Percentiles rank a stretch among this genome's conserved stretches.
Conservation (phyloP, 2,113 vertebrate species). For the Pyxicephalus adspersus region DNA sequence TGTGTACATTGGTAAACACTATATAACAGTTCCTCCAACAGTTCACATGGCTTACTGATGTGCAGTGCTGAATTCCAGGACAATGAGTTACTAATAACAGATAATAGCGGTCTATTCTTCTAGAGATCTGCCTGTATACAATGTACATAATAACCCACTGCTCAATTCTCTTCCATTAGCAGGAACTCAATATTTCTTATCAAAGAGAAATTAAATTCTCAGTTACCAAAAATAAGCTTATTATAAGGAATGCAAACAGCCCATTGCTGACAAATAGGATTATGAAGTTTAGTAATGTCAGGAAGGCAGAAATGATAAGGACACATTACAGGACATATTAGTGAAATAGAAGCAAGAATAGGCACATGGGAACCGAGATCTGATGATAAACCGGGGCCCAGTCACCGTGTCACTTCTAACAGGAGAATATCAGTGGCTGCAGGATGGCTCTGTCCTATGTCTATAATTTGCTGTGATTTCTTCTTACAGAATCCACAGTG, state of each 20-base stretch:
- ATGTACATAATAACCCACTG: neutral
- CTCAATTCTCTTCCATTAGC: slow-evolving; percentile 38
- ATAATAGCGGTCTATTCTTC: neutral
- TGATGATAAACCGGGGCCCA: too few relatives aligned
- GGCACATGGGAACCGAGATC: too few relatives aligned
- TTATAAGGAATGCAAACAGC: slow-evolving; percentile 7
- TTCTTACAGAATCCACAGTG: too few relatives aligned
- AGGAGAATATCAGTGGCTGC: too few relatives aligned
- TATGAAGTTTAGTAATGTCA: neutral
- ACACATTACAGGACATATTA: slow-evolving; percentile 15
- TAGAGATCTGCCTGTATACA: neutral
- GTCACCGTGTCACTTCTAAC: too few relatives aligned
- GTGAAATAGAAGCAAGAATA: neutral
- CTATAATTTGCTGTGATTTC: too few relatives aligned
- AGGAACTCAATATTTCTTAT: slow-evolving; percentile 23
- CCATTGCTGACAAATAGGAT: slow-evolving; percentile 26
- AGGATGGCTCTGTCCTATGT: too few relatives aligned
- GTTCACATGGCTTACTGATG: too few relatives aligned
- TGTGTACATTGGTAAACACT: too few relatives aligned
- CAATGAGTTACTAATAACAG: neutral
- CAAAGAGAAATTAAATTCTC: slow-evolving; percentile 47
- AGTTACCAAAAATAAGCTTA: slow-evolving; percentile 46
- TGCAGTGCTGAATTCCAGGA: neutral
- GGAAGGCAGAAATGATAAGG: neutral
- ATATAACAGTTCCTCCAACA: too few relatives aligned